These are phyloP conservation scores for Orthonyx spaldingii DNA, from an alignment of 2,113 vertebrate genomes.

Conservation along the genomic window DNA sequence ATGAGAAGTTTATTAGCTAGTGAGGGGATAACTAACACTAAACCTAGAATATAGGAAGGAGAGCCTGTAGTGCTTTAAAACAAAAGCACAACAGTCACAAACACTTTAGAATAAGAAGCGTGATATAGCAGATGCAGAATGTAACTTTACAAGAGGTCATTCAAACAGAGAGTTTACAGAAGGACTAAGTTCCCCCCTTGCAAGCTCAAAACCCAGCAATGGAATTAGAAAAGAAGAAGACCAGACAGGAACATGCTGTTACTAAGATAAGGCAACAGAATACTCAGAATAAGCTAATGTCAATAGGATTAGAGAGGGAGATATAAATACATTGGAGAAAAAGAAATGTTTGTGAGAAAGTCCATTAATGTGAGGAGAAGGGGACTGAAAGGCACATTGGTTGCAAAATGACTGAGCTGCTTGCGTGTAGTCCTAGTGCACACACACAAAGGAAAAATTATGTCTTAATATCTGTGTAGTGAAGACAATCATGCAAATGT, in stretches of 20 bases:
- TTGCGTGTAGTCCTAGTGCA: not conserved
- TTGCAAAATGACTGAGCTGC: not conserved
- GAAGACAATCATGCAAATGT: not conserved
- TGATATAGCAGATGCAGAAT: not conserved
- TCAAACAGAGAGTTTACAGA: not conserved
- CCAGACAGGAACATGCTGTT: not conserved
- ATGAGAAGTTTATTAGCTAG: not conserved
- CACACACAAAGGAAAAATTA: not conserved
- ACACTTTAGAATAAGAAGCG: not conserved
- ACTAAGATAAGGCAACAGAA: conserved; percentile 38
- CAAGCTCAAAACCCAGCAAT: not conserved
- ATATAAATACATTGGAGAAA: not conserved
- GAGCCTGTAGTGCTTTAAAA: not conserved
- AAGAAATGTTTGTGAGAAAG: conserved; percentile 12
- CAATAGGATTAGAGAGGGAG: conserved; percentile 5
- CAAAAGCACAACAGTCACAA: not conserved
- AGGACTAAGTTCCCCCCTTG: not conserved
- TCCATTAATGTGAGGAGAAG: not conserved
- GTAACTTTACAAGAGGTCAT: not conserved
- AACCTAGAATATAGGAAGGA: not conserved
- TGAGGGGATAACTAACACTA: not conserved
- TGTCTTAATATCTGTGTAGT: not conserved
- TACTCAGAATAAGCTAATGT: conserved; percentile 7
- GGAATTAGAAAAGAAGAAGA: conserved; percentile 22
- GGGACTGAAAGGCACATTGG: not conserved